A percentile compares a stretch with the other conserved stretches of the same genome.
phyloP scores from a whole-genome alignment of 1,140 invertebrate species.

The Drosophila setifemur region DNA sequence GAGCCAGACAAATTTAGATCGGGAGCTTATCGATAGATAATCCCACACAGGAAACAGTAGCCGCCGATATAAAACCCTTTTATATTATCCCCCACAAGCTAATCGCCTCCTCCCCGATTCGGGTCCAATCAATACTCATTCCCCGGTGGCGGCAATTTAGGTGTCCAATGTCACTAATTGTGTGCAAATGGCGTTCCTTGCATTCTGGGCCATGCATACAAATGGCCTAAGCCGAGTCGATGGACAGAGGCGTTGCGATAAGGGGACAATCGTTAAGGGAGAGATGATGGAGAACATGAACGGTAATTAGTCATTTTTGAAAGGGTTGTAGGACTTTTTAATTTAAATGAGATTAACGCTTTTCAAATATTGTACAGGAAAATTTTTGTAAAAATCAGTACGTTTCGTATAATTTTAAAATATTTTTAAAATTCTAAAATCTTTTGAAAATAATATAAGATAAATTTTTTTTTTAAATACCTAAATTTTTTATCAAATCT shows the following conservation, averaged over 20 bases:
- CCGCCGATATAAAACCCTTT: constrained; percentile 1
- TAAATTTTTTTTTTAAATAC: no score
- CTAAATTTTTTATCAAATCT: no score
- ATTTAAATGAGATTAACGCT: no score
- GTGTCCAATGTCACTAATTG: constrained; percentile 74
- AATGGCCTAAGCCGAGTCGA: constrained; percentile 34
- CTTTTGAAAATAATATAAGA: no score
- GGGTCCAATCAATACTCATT: constrained; percentile 29
- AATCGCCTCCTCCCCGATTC: background rate
- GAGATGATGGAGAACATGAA: no score
- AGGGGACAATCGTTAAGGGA: background rate
- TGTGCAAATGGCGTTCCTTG: constrained; percentile 75
- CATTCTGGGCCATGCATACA: constrained; percentile 68
- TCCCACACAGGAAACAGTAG: constrained; percentile 44
- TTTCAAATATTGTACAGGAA: no score
- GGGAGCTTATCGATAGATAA: constrained; percentile 34
- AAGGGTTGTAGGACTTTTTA: no score
- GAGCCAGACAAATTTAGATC: constrained; percentile 23
- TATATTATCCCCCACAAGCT: background rate
- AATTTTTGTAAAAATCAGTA: no score
- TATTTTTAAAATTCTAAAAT: no score
- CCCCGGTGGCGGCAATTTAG: constrained; percentile 41
- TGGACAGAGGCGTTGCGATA: background rate
- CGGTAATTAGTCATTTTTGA: no score
- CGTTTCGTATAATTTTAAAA: no score